Percentiles rank a stretch among this genome's conserved stretches.
These are phyloP conservation scores for Leptestheria dahalacensis DNA, from an alignment of 1,140 invertebrate species.

Conservation along the genomic window DNA sequence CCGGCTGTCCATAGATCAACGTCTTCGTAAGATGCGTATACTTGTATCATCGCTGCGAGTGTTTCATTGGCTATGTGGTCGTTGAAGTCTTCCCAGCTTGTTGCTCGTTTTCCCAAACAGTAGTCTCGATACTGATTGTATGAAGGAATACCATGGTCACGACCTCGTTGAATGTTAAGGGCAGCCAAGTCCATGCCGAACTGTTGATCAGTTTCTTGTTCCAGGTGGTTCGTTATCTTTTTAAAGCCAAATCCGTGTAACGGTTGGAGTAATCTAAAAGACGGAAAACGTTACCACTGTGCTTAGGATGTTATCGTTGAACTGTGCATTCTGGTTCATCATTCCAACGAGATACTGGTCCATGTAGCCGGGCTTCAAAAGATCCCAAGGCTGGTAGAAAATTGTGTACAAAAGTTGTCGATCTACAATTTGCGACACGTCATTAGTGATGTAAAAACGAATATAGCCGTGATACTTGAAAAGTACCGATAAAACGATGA, in stretches of 20 bases:
- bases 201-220: conserved; percentile 30
- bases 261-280: background rate
- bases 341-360: conserved; percentile 20
- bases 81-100: conserved; percentile 21
- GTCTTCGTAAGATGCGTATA: conserved; percentile 27
- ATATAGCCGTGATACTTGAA: too few relatives aligned
- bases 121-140: conserved; percentile 7
- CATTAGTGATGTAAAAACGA: too few relatives aligned
- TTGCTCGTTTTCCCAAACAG: conserved; percentile 24
- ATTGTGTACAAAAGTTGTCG: background rate
- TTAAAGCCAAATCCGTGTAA: conserved; percentile 11
- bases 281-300: conserved; percentile 10
- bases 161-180: conserved; percentile 53
- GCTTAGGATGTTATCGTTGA: conserved; percentile 10
- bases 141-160: conserved; percentile 30
- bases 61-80: conserved; percentile 23
- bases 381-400: background rate
- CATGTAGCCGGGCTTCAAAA: conserved; percentile 16
- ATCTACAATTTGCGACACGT: background rate
- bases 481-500: background rate
- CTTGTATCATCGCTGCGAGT: conserved; percentile 19
- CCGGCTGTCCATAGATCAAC: conserved; percentile 34
- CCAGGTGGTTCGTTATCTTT: conserved; percentile 30
- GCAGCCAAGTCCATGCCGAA: conserved; percentile 66
- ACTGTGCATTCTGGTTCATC: conserved; percentile 3